Percentiles rank a stretch among this genome's conserved stretches.
Conservation (phyloP, 64 coral and sea anemone species). For the Acropora tenuis region DNA sequence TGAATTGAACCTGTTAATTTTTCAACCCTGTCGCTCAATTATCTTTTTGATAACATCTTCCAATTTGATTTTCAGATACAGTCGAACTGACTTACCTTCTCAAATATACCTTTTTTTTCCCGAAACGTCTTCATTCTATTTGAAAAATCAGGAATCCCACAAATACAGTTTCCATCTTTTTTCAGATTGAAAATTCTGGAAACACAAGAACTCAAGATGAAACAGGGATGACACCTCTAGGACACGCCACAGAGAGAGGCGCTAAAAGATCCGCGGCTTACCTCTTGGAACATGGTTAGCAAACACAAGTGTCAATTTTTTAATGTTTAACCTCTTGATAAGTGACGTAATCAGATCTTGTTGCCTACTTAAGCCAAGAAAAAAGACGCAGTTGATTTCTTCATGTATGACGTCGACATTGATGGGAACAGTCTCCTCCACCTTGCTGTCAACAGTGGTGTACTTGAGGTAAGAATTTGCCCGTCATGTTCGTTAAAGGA, state of each 20-base stretch:
- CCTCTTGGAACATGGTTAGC: not conserved
- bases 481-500: not conserved
- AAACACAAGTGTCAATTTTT: not conserved
- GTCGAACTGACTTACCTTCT: too few species aligned
- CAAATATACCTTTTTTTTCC: too few species aligned
- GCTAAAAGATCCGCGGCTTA: constrained; percentile 22
- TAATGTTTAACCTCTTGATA: not conserved
- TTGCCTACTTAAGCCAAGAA: not conserved
- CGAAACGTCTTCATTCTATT: too few species aligned
- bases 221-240: constrained; percentile 12
- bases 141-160: too few species aligned
- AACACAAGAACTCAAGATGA: constrained; percentile 11
- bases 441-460: constrained; percentile 49
- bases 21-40: too few species aligned
- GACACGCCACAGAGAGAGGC: constrained; percentile 31
- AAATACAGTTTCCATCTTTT: not conserved
- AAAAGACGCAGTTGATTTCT: constrained; percentile 7
- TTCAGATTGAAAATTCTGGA: constrained; percentile 25
- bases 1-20: too few species aligned
- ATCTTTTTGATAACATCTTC: too few species aligned
- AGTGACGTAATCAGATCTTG: not conserved
- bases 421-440: constrained; percentile 46
- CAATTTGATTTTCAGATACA: too few species aligned
- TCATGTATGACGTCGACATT: constrained; percentile 32
- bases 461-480: constrained; percentile 34